Conservation (phyloP, 2,113 vertebrate genomes). For the Hypanus sabinus region DNA sequence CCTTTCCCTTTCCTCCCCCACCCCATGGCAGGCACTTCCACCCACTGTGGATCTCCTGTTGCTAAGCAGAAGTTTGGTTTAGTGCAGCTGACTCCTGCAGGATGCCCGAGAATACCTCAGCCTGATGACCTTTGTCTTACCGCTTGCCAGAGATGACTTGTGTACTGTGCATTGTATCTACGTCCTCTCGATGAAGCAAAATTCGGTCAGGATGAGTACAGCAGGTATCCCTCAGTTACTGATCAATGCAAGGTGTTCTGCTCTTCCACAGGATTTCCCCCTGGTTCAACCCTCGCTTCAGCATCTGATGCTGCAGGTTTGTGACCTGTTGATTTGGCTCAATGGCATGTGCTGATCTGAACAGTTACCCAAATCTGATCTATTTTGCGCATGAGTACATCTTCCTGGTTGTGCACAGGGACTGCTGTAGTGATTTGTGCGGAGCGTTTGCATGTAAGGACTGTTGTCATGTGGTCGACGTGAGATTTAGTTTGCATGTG, state of each 20-base stretch:
- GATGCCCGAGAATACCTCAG: neutral
- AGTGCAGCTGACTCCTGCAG: neutral
- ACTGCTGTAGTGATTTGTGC: neutral
- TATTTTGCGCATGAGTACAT: neutral
- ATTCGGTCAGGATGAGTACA: neutral
- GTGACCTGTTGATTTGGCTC: conserved; percentile 44
- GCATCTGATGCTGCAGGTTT: conserved; percentile 63
- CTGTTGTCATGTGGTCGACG: neutral
- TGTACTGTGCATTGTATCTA: neutral
- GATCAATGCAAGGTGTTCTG: conserved; percentile 39
- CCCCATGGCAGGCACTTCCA: neutral
- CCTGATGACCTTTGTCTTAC: neutral
- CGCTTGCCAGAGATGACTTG: neutral
- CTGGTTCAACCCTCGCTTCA: conserved; percentile 57
- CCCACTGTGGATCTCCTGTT: neutral
- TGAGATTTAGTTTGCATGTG: neutral
- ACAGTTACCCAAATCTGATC: neutral
- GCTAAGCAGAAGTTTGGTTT: neutral
- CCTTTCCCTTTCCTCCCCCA: too few species aligned
- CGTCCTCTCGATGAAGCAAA: too few species aligned
- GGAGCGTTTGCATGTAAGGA: neutral
- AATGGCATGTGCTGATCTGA: too few species aligned
- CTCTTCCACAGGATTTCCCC: conserved; percentile 63
- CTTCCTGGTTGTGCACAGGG: neutral
- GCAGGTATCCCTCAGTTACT: neutral